Conservation (phyloP, 2,888 invertebrate genomes). For the Drosophila birchii region DNA sequence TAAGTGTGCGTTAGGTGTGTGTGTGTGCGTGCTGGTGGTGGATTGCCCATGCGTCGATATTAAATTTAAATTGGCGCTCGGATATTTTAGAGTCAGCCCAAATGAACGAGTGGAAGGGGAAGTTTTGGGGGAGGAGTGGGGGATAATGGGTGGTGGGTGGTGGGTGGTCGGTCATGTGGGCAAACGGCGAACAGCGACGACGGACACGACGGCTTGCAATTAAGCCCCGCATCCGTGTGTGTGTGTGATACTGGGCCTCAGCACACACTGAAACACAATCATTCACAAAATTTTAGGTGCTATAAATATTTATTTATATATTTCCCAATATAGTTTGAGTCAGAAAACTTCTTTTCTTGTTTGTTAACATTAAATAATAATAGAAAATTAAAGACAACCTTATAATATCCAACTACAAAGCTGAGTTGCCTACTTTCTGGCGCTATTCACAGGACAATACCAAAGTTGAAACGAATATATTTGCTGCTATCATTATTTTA, state of each 20-base stretch:
- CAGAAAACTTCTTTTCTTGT: no score
- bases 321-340: no score
- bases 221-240: constrained; percentile 60
- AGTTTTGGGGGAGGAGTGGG: not conserved
- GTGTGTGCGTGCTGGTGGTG: constrained; percentile 59
- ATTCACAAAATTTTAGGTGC: not conserved
- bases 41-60: constrained; percentile 72
- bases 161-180: constrained; percentile 40
- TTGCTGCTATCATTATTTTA: not conserved
- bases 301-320: not conserved
- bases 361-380: no score
- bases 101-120: constrained; percentile 12
- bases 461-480: not conserved
- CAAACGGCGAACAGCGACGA: constrained; percentile 29
- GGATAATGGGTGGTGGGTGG: constrained; percentile 29
- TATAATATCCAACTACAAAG: not conserved
- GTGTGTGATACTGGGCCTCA: not conserved
- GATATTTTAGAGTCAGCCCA: constrained; percentile 67
- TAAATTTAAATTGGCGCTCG: constrained; percentile 81
- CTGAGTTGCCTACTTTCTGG: not conserved
- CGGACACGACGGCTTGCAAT: constrained; percentile 76
- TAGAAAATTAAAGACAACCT: not conserved
- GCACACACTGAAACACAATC: not conserved
- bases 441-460: not conserved
- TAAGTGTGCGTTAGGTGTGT: constrained; percentile 20